Evolutionary conservation across 1,140 invertebrate species (phyloP), one percentile per base, ranked within the genome.

Genomic region (Pseudomyrmex sp.): DNA sequence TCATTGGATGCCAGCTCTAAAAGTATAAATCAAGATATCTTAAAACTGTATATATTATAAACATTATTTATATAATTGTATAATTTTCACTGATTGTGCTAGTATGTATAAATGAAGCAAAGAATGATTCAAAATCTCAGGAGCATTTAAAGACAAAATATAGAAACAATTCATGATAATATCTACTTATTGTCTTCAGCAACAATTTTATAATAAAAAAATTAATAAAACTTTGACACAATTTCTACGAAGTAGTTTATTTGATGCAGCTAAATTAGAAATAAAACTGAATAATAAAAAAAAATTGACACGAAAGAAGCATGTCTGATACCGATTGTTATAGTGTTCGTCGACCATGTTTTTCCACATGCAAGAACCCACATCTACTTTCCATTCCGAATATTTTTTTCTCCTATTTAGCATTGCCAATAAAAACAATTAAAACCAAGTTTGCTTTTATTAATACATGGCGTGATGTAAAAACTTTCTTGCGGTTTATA

Each of bases 291-390:
- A 79, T 15, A 23, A 87, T 54, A 69, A 61, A 85, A 61, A 85
- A 77, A 76, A 50, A 85, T 88, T 88, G 87, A 83, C 86, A 88
- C 86, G 23, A 85, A 77, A 15, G 63, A 83, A 50, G n/a, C 63
- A 80, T 74, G 52, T 44, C 73, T 86, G 68, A 46, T 82, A 77
- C 56, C 73, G 7, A 66, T 59, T 52, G 52, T 35, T 48, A 26
- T 18, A 35, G 48, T 46, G 10, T 59, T 54, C 23, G 48, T 20
- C 63, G 26, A 48, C 70, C 44, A 74, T 1, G 8, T 46, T 20
- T 12, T n/a, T 15, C 2, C 35, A 8, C 12, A 50, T 66, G 23
- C 58, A 63, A 46, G 35, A 23, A 46, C 5, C 18, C 18, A 77
- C 54, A 52, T 56, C 23, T 66, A 77, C 46, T 65, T 20, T 76